phyloP scores from a whole-genome alignment of 2,888 invertebrate genomes.

The Nemotelus pantherinus region DNA sequence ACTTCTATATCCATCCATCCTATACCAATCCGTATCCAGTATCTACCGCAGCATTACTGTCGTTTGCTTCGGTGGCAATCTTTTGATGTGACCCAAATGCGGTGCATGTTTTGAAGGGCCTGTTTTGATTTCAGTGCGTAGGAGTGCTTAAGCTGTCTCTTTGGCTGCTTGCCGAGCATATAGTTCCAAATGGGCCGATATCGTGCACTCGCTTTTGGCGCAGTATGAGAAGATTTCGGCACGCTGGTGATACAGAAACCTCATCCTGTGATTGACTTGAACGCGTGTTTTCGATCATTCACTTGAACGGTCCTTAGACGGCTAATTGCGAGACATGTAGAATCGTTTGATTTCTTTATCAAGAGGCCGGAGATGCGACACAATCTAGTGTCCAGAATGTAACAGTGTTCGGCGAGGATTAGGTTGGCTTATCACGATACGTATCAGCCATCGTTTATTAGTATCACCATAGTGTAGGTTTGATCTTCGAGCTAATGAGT shows the following conservation, averaged over 20 bases:
- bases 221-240: slow-evolving; percentile 73
- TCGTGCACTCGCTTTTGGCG: slow-evolving; percentile 67
- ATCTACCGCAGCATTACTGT: slow-evolving; percentile 71
- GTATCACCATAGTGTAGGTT: no score
- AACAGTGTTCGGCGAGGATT: no score
- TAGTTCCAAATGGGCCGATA: slow-evolving; percentile 71
- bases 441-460: no score
- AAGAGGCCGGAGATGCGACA: no score
- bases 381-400: no score
- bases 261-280: slow-evolving; percentile 67
- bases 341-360: no score
- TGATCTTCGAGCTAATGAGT: no score
- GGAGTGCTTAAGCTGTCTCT: slow-evolving; percentile 71
- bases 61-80: slow-evolving; percentile 70
- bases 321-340: no score
- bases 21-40: slow-evolving; percentile 73
- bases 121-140: slow-evolving; percentile 71
- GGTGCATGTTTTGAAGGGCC: slow-evolving; percentile 72
- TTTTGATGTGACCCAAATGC: slow-evolving; percentile 69
- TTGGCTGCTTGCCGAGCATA: slow-evolving; percentile 70
- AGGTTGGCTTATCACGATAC: no score
- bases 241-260: slow-evolving; percentile 70
- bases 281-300: slow-evolving; percentile 70
- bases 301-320: no score
- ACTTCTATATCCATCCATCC: slow-evolving; percentile 62